These are phyloP conservation scores for Crotophaga sulcirostris DNA, from an alignment of 2,113 vertebrate species.

Conservation along the genomic window DNA sequence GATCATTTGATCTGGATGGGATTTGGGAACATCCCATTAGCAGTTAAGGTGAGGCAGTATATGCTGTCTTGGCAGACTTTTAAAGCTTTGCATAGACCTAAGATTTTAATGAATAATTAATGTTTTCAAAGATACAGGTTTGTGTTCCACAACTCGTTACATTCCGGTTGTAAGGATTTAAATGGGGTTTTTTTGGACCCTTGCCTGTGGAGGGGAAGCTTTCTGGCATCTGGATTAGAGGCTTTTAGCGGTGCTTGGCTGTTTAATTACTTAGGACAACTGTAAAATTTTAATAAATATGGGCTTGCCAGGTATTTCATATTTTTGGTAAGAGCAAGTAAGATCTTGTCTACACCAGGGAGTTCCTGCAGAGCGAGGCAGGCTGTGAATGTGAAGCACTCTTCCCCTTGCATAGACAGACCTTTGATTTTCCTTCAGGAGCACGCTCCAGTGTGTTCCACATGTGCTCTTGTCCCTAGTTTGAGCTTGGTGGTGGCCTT, in stretches of 20 bases:
- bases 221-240: not conserved
- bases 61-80: not conserved
- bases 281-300: slow-evolving; percentile 40
- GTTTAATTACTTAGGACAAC: slow-evolving; percentile 20
- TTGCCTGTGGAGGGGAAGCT: not conserved
- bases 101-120: not conserved
- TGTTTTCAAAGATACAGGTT: not conserved
- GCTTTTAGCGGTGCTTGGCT: not conserved
- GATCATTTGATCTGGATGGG: not conserved
- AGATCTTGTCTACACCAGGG: not conserved
- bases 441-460: not conserved
- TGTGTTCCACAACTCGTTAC: not conserved
- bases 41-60: not conserved
- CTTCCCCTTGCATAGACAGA: not conserved
- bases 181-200: not conserved
- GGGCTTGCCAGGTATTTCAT: not conserved
- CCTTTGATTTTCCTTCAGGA: not conserved
- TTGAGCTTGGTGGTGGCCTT: not conserved
- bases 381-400: not conserved
- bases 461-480: not conserved
- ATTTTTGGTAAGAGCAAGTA: slow-evolving; percentile 45
- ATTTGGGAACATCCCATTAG: not conserved
- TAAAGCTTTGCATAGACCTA: not conserved
- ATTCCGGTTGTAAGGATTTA: not conserved
- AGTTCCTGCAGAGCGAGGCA: not conserved